phyloP scores from a whole-genome alignment of 2,113 vertebrate genomes.

The Oreotrochilus melanogaster region DNA sequence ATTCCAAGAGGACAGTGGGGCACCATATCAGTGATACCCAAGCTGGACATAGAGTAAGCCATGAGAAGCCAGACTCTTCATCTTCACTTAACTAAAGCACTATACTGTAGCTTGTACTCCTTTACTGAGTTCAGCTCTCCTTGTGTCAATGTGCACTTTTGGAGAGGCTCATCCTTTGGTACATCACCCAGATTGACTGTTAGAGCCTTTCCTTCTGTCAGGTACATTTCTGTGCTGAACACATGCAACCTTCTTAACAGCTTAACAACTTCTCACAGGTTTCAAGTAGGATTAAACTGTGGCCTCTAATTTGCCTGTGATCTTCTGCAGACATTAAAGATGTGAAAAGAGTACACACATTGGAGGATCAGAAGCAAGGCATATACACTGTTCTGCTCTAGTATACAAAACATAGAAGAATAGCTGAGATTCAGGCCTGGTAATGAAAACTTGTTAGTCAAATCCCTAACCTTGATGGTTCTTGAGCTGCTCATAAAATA shows the following conservation, averaged over 20 bases:
- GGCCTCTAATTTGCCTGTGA: neutral
- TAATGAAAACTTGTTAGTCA: neutral
- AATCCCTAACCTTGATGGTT: neutral
- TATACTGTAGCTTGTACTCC: neutral
- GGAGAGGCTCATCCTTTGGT: neutral
- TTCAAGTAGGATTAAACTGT: neutral
- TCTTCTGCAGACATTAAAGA: neutral
- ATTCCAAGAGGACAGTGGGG: neutral
- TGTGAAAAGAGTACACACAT: neutral
- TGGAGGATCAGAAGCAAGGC: neutral
- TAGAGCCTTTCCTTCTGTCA: neutral
- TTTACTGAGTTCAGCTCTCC: neutral
- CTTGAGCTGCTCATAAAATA: neutral
- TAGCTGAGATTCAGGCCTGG: neutral
- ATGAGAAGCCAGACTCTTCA: neutral
- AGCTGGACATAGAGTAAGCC: neutral
- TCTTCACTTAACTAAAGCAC: neutral
- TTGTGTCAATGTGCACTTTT: neutral
- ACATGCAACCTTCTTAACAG: neutral
- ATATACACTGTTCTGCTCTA: neutral
- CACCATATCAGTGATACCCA: neutral
- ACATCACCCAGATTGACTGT: neutral
- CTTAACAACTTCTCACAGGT: neutral
- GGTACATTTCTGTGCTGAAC: neutral
- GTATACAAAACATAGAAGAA: neutral